Conservation (phyloP, 2,888 invertebrate species). For the Nineta flava region DNA sequence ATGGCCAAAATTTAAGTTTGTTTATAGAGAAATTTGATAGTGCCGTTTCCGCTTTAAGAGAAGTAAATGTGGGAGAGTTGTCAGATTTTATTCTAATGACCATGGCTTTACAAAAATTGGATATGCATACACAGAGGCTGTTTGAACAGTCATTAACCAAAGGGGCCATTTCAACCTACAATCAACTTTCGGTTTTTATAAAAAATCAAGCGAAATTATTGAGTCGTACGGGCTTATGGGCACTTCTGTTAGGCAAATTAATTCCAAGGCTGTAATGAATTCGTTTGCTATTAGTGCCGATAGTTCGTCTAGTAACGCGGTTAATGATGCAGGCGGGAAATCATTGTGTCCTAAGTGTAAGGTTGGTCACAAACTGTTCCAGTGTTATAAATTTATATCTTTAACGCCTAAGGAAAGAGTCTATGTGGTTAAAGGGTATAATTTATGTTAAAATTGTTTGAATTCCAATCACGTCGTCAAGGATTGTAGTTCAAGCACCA, state of each 20-base stretch:
- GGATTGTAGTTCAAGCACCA: not conserved
- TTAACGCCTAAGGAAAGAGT: no score
- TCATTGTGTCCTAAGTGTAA: not conserved
- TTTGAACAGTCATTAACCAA: no score
- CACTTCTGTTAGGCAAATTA: no score
- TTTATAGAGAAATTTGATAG: no score
- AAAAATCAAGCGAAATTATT: not conserved
- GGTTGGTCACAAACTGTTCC: not conserved
- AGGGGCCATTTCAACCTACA: not conserved
- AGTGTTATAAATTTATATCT: no score
- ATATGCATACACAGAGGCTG: not conserved
- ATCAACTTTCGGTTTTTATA: not conserved
- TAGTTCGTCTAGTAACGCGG: not conserved
- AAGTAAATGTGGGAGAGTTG: no score
- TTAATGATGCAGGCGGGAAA: not conserved
- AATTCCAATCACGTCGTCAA: not conserved
- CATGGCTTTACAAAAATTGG: not conserved
- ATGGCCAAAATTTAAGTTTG: no score
- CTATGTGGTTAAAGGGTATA: not conserved
- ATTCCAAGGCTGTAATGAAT: not conserved
- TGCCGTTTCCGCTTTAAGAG: not conserved
- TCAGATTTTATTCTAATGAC: not conserved
- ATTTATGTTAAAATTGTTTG: not conserved
- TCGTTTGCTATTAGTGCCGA: not conserved
- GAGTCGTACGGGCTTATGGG: not conserved